Percentiles rank a stretch among this genome's conserved stretches.
phyloP scores from a whole-genome alignment of 2,797 vertebrate genomes.

The Sebastes kiyomatsui region DNA sequence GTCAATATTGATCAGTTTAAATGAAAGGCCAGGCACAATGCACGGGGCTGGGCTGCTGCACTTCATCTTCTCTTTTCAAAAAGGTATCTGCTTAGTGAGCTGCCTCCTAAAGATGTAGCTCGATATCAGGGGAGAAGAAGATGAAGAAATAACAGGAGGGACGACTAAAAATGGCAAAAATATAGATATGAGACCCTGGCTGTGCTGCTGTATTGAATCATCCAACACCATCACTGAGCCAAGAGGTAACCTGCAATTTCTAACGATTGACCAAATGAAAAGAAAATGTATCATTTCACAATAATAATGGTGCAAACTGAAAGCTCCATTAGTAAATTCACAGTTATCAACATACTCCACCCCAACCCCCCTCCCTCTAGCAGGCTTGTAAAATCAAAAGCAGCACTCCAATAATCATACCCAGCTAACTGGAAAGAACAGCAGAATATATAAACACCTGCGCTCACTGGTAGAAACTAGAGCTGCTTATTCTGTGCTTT shows the following conservation, averaged over 20 bases:
- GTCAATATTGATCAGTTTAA: constrained; percentile 67
- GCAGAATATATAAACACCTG: constrained; percentile 40
- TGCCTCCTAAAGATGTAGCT: constrained; percentile 15
- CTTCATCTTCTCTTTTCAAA: constrained; percentile 41
- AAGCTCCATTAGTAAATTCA: neutral
- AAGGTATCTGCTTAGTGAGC: constrained; percentile 38
- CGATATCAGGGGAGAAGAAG: neutral
- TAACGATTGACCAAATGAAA: neutral
- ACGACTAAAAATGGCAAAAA: neutral
- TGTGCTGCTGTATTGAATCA: neutral
- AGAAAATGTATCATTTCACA: neutral
- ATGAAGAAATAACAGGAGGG: neutral
- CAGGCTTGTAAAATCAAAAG: constrained; percentile 29
- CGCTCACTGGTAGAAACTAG: constrained; percentile 28
- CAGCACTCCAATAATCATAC: constrained; percentile 21
- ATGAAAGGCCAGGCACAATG: constrained; percentile 49
- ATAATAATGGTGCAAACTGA: neutral
- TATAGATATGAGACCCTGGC: neutral
- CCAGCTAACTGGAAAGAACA: constrained; percentile 47
- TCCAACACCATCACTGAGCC: neutral
- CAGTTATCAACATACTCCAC: neutral
- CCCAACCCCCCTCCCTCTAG: neutral
- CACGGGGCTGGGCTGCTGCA: constrained; percentile 12
- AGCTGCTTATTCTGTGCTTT: neutral
- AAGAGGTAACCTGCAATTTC: neutral